Conservation (phyloP, 2,888 invertebrate species). For the Pheosia tremula region DNA sequence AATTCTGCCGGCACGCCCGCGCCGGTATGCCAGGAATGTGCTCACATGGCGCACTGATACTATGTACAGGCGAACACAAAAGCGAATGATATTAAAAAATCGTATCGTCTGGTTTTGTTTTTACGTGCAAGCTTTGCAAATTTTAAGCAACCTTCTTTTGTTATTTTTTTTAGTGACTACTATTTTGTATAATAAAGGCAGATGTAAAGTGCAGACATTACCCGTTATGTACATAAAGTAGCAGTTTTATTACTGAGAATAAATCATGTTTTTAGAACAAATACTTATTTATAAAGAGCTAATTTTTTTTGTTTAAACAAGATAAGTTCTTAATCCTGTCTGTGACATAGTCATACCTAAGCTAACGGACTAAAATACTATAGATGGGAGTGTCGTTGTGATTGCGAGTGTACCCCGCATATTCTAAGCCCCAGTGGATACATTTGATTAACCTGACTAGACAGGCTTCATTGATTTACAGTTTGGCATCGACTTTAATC, state of each 20-base stretch:
- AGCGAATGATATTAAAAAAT: conserved; percentile 14
- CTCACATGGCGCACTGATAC: conserved; percentile 55
- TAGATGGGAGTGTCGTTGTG: not conserved
- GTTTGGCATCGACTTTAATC: conserved; percentile 79
- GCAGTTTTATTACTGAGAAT: too few species aligned
- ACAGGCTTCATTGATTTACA: conserved; percentile 82
- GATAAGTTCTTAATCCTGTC: too few species aligned
- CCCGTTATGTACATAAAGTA: too few species aligned
- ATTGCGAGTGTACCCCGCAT: conserved; percentile 56
- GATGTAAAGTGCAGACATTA: too few species aligned
- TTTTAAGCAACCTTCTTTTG: too few species aligned
- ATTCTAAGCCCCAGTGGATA: conserved; percentile 73
- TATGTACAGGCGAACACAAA: conserved; percentile 41
- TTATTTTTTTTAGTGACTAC: too few species aligned
- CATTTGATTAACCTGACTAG: conserved; percentile 84
- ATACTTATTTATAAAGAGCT: too few species aligned
- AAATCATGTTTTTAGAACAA: too few species aligned
- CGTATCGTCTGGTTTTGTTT: not conserved
- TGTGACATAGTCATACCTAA: too few species aligned
- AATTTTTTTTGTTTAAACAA: too few species aligned
- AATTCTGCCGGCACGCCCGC: conserved; percentile 47
- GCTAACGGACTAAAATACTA: not conserved
- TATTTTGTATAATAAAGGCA: too few species aligned
- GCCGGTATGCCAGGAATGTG: conserved; percentile 66
- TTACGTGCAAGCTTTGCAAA: not conserved